Base-by-base conservation (phyloP, 2,113 vertebrate genomes). In the Gavialis gangeticus region DNA sequence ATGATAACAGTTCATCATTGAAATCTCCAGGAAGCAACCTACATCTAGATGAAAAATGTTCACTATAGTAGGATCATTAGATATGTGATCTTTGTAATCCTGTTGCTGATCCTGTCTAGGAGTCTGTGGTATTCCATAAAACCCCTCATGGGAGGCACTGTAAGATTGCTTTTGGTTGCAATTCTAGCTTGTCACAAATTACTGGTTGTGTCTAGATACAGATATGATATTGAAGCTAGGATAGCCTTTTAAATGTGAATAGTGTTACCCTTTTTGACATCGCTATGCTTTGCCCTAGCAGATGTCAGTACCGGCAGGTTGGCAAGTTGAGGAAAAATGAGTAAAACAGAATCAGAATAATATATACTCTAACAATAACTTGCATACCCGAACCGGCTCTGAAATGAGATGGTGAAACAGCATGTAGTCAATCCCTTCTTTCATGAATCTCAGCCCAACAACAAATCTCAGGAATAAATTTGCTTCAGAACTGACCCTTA, bases 31-130 rank as follows among this genome's bases (percentile, higher is more conserved):
- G 94, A 94, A 92, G 46, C 63, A 1, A 37, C 81, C 90, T 87
- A 95, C 88, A 95, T 90, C 88, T 91, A 81, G 67, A 90, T 95
- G 90, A 86, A 94, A 95, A 95, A 90, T 58, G 25, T 76, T 94
- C 96, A 89, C 27, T 94, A 87, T 60, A 90, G 67, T 79, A 87
- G 82, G 90, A 95, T 84, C 16, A 64, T 69, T 90, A 83, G 87
- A 85, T 76, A 82, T 90, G 88, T 85, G 93, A 90, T 94, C 82
- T 87, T 54, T 91, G 84, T 90, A 85, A 95, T 95, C 89, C 90
- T 77, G 82, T 57, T 83, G 93, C 94, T 90, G 82, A 94, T 92
- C 77, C 64, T 84, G 90, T 94, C 86, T 82, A 76, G 93, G 95
- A 91, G 77, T 71, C 90, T 87, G 79, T 67, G 90, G 59, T 85